Conservation (phyloP, 2,888 invertebrate species). For the Arrhopalites spinosus region DNA sequence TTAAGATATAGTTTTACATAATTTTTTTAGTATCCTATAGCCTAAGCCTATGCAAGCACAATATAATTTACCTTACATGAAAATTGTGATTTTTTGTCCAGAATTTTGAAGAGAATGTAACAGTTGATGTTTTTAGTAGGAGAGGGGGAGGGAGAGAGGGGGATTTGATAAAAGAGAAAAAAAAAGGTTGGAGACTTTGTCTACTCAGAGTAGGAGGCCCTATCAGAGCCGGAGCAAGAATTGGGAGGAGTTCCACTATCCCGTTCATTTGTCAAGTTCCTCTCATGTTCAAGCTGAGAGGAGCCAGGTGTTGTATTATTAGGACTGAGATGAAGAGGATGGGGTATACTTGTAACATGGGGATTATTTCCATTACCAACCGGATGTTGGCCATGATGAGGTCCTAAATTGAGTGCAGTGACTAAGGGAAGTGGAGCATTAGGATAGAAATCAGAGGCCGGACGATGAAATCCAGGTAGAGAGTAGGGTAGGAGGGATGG, state of each 20-base stretch:
- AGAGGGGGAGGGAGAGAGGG: not conserved
- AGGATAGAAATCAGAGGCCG: slow-evolving; percentile 47
- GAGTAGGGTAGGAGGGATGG: slow-evolving; percentile 53
- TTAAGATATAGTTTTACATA: not conserved
- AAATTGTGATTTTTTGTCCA: not conserved
- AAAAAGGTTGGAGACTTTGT: too few relatives aligned
- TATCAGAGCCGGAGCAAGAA: slow-evolving; percentile 64
- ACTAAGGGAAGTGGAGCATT: slow-evolving; percentile 46
- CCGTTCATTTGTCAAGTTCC: slow-evolving; percentile 41
- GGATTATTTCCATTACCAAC: slow-evolving; percentile 22
- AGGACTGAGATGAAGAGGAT: slow-evolving; percentile 3
- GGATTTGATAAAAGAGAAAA: not conserved
- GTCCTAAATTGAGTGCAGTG: slow-evolving; percentile 47
- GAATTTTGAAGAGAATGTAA: not conserved
- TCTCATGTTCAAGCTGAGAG: slow-evolving; percentile 34
- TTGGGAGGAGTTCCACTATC: slow-evolving; percentile 55
- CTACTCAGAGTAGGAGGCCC: slow-evolving; percentile 66
- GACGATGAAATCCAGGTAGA: slow-evolving; percentile 49
- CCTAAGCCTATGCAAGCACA: too few relatives aligned
- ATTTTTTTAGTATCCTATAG: too few relatives aligned
- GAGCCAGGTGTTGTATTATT: slow-evolving; percentile 43
- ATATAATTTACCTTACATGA: too few relatives aligned
- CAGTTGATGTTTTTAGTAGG: not conserved
- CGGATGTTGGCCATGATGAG: slow-evolving; percentile 39
- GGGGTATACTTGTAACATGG: not conserved